Evolutionary conservation across 2,888 invertebrate species (phyloP), one percentile per base, ranked within the genome.

Genomic region (Gryllus longicercus): DNA sequence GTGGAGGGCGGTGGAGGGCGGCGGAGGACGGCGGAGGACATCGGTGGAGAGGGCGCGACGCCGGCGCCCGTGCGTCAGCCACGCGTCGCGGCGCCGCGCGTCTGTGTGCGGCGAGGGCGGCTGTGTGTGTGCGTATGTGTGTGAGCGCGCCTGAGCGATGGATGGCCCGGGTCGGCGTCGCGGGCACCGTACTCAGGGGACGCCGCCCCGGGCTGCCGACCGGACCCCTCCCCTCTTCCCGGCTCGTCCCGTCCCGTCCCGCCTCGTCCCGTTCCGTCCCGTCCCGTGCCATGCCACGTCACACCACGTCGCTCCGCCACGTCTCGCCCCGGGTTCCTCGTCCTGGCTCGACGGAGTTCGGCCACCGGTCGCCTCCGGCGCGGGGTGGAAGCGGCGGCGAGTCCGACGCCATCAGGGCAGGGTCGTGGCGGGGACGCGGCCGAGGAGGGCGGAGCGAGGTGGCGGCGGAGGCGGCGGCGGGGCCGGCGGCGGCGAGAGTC

Each of bases 171-270:
- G 63, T 63, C 63, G 63, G 63, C 63, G 63, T 63, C 63, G 63
- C 63, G 63, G 63, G 63, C 63, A n/a, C 63, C 63, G 63, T 63
- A 63, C 63, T 63, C 63, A 63, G 63, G 63, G 63, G 63, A 63
- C 63, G 63, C 63, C 63, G n/a, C 63, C 38, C 38, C 38, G 38
- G 8, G 38, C 38, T 38, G 38, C 38, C 38, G 38, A 38, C 38
- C 38, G 8, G 38, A 38, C 38, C 25, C 3, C 25, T 38, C 38
- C 38, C 38, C 38, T 8, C 38, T 38, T 8, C 38, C 4, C 38
- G 38, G 38, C 38, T 38, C 38, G 38, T 38, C 38, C 38, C 38
- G 38, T 5, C 38, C 38, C 38, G 38, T 8, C 8, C 8, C 38
- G 38, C 8, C 8, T 8, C 38, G 38, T 38, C 8, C 21, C 21